Evolutionary conservation across 2,888 invertebrate genomes (phyloP).

Genomic region (Orthonychiurus folsomi): DNA sequence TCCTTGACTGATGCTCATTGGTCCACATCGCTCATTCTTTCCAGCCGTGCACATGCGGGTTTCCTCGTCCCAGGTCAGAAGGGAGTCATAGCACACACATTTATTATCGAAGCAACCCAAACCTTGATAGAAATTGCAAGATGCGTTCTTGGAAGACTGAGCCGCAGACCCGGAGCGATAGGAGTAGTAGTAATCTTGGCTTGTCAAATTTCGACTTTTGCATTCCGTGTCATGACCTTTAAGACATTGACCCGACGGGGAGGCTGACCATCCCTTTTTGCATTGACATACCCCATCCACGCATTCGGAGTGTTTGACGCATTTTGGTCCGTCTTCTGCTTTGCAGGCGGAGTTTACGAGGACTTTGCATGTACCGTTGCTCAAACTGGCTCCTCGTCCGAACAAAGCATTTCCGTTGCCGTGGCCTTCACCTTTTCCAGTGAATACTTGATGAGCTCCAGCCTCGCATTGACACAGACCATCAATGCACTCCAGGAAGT

Average conservation of each 20-base stretch:
- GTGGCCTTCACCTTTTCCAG: too few relatives aligned
- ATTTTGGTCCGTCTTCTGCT: background rate
- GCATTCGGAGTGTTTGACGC: constrained; percentile 4
- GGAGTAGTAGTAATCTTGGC: too few relatives aligned
- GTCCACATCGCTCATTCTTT: constrained; percentile 3
- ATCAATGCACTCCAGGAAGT: constrained; percentile 1
- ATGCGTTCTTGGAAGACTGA: background rate
- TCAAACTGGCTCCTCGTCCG: too few relatives aligned
- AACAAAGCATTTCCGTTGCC: background rate
- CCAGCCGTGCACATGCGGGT: background rate
- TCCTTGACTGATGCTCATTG: constrained; percentile 3
- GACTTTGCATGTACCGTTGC: background rate
- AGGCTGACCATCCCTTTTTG: background rate
- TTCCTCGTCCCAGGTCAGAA: constrained; percentile 4
- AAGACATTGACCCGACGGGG: constrained; percentile 7
- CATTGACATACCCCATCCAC: constrained; percentile 3
- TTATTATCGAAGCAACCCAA: background rate
- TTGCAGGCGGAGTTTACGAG: background rate
- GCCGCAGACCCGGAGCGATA: background rate
- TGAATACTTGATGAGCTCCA: constrained; percentile 5
- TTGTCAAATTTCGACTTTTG: background rate
- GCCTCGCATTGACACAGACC: constrained; percentile 8
- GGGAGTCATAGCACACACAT: constrained; percentile 10
- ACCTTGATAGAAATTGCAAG: constrained; percentile 10
- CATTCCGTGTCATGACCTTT: background rate